A percentile compares a stretch with the other conserved stretches of the same genome.
phyloP scores from a whole-genome alignment of 2,797 vertebrate species.

The Cynodonichthys magdalenae region DNA sequence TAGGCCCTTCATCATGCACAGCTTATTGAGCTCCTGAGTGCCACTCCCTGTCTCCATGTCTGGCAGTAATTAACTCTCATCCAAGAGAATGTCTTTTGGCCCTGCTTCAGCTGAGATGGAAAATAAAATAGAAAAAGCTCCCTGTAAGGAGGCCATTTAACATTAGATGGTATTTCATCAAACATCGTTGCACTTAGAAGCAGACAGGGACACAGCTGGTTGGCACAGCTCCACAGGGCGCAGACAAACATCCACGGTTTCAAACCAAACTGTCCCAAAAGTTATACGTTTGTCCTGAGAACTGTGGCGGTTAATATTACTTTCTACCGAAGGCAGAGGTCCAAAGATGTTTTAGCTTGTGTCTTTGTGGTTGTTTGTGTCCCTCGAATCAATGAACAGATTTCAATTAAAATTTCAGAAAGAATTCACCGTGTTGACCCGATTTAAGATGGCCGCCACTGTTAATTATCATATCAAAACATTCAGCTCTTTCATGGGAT shows the following conservation, averaged over 20 bases:
- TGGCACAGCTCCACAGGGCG: slow-evolving; percentile 68
- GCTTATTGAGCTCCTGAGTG: slow-evolving; percentile 82
- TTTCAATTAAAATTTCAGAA: no score
- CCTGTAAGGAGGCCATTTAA: slow-evolving; percentile 73
- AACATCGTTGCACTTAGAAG: slow-evolving; percentile 80
- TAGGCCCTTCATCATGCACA: slow-evolving; percentile 80
- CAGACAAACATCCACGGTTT: slow-evolving; percentile 74
- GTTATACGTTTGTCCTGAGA: slow-evolving; percentile 37
- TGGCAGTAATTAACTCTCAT: slow-evolving; percentile 85
- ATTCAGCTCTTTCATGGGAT: no score
- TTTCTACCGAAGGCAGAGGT: slow-evolving; percentile 15
- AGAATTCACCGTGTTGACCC: no score
- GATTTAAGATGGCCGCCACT: no score
- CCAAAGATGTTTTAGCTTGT: no score
- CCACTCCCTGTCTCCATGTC: slow-evolving; percentile 78
- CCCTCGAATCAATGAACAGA: no score
- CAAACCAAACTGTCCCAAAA: slow-evolving; percentile 47
- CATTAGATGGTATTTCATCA: slow-evolving; percentile 81
- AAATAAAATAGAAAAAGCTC: slow-evolving; percentile 53
- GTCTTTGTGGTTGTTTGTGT: no score
- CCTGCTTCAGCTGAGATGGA: slow-evolving; percentile 73
- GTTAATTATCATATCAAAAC: no score
- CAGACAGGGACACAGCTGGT: slow-evolving; percentile 76
- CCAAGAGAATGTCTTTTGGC: slow-evolving; percentile 78
- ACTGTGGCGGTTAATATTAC: slow-evolving; percentile 16